Percentiles rank a stretch among this genome's conserved stretches.
Conservation (phyloP, 2,797 vertebrate genomes). For the Helarctos malayanus region DNA sequence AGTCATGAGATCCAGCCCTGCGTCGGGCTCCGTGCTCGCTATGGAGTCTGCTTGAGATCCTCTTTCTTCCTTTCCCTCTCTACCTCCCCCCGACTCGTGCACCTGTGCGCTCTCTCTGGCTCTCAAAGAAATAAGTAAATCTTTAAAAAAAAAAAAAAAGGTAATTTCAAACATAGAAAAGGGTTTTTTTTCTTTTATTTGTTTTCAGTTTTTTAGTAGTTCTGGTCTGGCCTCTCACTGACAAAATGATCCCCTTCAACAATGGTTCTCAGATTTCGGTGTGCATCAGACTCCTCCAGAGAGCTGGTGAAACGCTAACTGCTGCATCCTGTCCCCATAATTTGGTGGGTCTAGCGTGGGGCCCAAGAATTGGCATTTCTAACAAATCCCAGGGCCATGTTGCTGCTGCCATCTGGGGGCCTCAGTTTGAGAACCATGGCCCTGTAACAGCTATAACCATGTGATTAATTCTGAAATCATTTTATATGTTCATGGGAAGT, state of each 20-base stretch:
- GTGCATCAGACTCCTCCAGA: not conserved
- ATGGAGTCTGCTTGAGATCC: too few species aligned
- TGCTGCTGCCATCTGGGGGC: not conserved
- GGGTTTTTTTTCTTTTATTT: not conserved
- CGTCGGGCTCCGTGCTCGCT: too few species aligned
- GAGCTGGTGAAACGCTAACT: not conserved
- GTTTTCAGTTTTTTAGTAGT: not conserved
- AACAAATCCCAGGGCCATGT: not conserved
- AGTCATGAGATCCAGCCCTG: too few species aligned
- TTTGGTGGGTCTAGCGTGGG: not conserved
- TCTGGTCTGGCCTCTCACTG: not conserved
- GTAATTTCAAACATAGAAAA: not conserved
- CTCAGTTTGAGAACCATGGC: not conserved
- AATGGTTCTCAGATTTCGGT: not conserved
- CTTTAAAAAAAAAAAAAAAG: too few species aligned
- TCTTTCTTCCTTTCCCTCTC: too few species aligned
- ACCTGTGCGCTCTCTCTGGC: too few species aligned
- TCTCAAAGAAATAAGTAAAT: too few species aligned
- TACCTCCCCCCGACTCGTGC: too few species aligned
- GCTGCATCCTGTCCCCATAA: rapidly evolving
- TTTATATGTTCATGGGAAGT: not conserved
- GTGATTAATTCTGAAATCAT: not conserved
- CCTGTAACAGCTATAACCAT: not conserved
- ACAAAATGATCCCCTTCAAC: not conserved
- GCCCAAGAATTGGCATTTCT: not conserved